These are phyloP conservation scores for Himalopsyche phryganea DNA, from an alignment of 1,140 invertebrate genomes.

Conservation along the genomic window DNA sequence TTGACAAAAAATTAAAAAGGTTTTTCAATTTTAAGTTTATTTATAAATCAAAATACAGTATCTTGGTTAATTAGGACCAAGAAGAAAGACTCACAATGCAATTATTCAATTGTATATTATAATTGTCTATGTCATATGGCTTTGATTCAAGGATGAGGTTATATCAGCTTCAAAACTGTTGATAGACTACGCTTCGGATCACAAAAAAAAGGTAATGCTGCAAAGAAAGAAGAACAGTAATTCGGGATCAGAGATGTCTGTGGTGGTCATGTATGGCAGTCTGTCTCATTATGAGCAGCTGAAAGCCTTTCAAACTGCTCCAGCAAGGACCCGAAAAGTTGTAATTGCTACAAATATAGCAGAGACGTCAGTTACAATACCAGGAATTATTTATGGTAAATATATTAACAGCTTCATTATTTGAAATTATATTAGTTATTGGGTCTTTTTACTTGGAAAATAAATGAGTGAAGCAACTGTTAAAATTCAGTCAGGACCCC, in stretches of 20 bases:
- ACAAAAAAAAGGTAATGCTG: constrained; percentile 49
- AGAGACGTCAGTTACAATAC: constrained; percentile 91
- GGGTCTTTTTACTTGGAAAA: neutral
- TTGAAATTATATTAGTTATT: constrained; percentile 4
- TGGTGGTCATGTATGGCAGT: constrained; percentile 92
- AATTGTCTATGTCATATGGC: too few species aligned
- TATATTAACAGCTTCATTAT: constrained; percentile 12
- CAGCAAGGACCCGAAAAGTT: constrained; percentile 69
- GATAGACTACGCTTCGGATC: constrained; percentile 59
- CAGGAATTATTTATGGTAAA: constrained; percentile 84
- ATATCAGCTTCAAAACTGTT: constrained; percentile 68
- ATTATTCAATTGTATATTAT: too few species aligned
- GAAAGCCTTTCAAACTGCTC: constrained; percentile 59
- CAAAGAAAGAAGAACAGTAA: constrained; percentile 43
- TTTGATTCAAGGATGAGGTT: constrained; percentile 83
- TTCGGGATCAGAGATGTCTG: constrained; percentile 58
- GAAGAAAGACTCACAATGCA: too few species aligned
- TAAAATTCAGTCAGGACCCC: too few species aligned
- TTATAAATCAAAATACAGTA: too few species aligned
- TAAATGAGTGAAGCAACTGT: too few species aligned
- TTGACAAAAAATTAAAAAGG: too few species aligned
- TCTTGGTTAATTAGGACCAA: too few species aligned
- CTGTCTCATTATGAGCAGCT: constrained; percentile 81
- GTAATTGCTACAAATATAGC: constrained; percentile 97
- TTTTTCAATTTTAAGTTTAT: too few species aligned